A percentile compares a stretch with the other conserved stretches of the same genome.
Evolutionary conservation across 2,888 invertebrate species (phyloP).

Genomic region (Reticulitermes lucifugus): DNA sequence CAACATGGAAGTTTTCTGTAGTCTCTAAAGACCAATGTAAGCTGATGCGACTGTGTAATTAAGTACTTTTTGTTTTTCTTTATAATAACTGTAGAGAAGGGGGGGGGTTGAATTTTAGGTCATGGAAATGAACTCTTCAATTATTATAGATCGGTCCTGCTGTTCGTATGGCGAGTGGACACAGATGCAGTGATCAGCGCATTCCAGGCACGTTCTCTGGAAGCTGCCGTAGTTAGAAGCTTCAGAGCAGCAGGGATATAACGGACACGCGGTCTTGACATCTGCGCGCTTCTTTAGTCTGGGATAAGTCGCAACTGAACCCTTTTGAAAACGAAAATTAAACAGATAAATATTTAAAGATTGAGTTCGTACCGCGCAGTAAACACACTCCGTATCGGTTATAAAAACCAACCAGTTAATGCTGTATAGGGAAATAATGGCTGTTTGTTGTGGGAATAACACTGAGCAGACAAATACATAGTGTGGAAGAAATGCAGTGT

Average conservation of each 20-base stretch:
- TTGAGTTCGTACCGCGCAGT: too few species aligned
- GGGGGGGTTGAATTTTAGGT: constrained; percentile 8
- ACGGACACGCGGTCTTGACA: neutral
- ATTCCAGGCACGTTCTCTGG: constrained; percentile 26
- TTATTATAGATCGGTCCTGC: constrained; percentile 21
- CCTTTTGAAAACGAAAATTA: too few species aligned
- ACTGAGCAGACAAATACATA: too few species aligned
- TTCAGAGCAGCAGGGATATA: neutral
- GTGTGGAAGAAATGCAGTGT: too few species aligned
- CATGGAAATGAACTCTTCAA: constrained; percentile 30
- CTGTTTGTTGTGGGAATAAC: too few species aligned
- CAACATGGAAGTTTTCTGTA: neutral
- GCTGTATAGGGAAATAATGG: too few species aligned
- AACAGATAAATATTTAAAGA: too few species aligned
- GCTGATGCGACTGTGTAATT: constrained; percentile 3
- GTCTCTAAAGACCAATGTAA: neutral
- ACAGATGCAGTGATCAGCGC: neutral
- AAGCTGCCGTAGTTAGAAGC: neutral
- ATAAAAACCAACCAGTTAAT: too few species aligned
- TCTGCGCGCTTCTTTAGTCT: neutral
- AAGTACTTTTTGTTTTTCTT: neutral
- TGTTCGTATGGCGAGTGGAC: neutral
- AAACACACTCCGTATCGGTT: too few species aligned
- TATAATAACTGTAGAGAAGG: neutral
- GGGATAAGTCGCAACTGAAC: too few species aligned